These are phyloP conservation scores for Nicator chloris DNA, from an alignment of 2,113 vertebrate species.

Conservation along the genomic window DNA sequence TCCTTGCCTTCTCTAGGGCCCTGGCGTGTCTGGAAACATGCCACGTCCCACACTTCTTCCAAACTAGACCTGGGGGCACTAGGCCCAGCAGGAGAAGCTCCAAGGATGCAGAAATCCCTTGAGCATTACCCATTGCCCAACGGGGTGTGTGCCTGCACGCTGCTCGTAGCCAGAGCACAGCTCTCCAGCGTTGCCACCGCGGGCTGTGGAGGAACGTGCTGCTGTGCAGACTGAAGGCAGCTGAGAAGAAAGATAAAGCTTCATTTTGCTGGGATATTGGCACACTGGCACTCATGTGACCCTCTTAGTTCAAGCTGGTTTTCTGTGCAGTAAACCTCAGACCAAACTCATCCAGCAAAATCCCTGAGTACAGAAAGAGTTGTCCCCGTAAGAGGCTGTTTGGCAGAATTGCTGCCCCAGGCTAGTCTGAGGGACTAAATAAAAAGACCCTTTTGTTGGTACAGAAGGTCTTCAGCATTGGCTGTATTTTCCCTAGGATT, in stretches of 20 bases:
- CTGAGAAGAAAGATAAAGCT: background rate
- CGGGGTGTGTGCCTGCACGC: accelerated
- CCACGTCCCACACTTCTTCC: background rate
- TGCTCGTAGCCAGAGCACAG: background rate
- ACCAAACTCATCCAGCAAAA: background rate
- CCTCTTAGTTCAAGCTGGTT: background rate
- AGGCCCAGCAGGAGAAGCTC: background rate
- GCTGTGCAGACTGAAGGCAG: background rate
- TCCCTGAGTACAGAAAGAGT: background rate
- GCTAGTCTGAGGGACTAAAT: background rate
- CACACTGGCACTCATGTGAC: background rate
- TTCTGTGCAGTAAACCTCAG: background rate
- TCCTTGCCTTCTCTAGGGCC: background rate
- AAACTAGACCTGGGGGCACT: too few relatives aligned
- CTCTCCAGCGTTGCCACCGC: background rate
- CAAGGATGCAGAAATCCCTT: background rate
- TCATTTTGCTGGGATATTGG: background rate
- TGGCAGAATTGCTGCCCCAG: background rate
- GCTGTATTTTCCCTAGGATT: background rate
- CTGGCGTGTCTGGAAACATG: background rate
- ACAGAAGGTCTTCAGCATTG: accelerated
- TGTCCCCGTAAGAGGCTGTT: background rate
- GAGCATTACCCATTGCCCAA: background rate
- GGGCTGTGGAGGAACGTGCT: accelerated
- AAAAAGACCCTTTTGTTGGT: background rate